Base-by-base conservation (phyloP, 2,113 vertebrate genomes). In the Alectura lathami region DNA sequence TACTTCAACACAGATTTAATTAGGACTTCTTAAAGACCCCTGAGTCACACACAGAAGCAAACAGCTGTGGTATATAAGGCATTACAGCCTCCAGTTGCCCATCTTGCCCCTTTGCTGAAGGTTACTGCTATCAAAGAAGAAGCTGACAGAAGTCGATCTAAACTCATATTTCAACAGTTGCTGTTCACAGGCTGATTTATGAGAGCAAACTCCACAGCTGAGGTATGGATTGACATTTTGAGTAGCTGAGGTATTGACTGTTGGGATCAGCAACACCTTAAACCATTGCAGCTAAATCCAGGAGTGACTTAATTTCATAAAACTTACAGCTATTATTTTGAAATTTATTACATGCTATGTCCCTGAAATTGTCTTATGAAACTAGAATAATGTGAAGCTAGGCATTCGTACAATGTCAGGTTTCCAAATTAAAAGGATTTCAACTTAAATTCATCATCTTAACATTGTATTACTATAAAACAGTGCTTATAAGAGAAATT, bases 391-490 rank as follows among this genome's bases (percentile, higher is more conserved):
- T 86, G 79, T 83, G 67, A 91, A 95, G 90, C 56, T 54, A 72
- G 68, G 10, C 73, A 88, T 77, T 90, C 60, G 27, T 56, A 86
- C 17, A 59, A 50, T 82, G 69, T 64, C 94, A 95, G 50, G 22
- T 59, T 94, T 90, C 73, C 64, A 94, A 94, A 95, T 90, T 83
- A 83, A 88, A 93, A 86, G 24, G 56, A 90, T 86, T 93, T 86
- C 56, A 90, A 64, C 60, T 86, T 0, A 77, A 89, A 96, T 96
- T 93, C 75, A 89, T 95, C 85, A 88, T 77, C 63, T 89, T 92
- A 91, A 74, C 47, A 80, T 13, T 56, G 59, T 47, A 74, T 86
- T 87, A 77, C 93, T 83, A 57, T 85, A 74, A 95, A 92, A 91
- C 6, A 8, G 36, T 78, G 10, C 91, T 91, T 89, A 51, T 12